These are phyloP conservation scores for Lichenostomus cassidix DNA, from an alignment of 2,113 vertebrate species.

Conservation along the genomic window DNA sequence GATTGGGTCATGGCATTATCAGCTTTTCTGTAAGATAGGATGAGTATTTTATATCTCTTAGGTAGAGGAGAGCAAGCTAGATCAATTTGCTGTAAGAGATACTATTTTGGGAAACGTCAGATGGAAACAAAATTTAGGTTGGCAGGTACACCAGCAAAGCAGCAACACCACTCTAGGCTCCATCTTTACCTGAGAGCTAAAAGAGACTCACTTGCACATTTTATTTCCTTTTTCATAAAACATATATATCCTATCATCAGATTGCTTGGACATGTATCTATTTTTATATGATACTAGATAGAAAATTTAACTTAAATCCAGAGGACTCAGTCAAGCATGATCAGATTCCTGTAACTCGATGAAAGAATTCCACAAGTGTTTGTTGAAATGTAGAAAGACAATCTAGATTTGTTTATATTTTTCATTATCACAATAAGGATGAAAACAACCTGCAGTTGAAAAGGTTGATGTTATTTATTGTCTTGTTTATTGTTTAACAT, in stretches of 20 bases:
- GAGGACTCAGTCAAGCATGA: background rate
- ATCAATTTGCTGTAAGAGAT: background rate
- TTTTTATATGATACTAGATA: constrained; percentile 22
- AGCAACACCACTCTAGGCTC: background rate
- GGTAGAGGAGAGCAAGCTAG: background rate
- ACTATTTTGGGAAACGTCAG: background rate
- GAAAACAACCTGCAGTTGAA: background rate
- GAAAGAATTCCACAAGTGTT: background rate
- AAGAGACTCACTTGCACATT: background rate
- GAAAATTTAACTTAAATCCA: background rate
- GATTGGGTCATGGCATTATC: background rate
- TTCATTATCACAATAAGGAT: background rate
- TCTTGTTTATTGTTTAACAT: background rate
- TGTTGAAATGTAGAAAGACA: background rate
- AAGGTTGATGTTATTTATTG: background rate
- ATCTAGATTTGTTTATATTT: background rate
- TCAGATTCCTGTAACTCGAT: background rate
- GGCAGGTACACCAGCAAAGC: background rate
- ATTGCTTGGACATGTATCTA: background rate
- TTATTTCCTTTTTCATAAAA: constrained; percentile 27
- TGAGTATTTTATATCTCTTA: background rate
- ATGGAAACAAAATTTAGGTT: background rate
- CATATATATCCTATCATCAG: background rate
- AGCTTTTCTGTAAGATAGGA: background rate
- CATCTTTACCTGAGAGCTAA: constrained; percentile 12